Conservation (phyloP, 35 echinoderm and acorn worm genomes). For the Patiria miniata region DNA sequence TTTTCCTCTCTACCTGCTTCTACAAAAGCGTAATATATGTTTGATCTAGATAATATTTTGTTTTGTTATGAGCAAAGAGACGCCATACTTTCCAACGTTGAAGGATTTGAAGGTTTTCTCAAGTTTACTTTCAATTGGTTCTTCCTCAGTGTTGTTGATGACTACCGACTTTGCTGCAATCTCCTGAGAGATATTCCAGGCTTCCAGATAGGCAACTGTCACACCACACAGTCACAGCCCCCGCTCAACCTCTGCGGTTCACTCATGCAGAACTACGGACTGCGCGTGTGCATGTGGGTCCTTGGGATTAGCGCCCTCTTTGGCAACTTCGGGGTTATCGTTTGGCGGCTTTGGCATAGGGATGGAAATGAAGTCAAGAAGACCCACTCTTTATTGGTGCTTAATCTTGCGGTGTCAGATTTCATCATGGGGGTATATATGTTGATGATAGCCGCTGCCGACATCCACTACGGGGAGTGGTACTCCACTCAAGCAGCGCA, state of each 20-base stretch:
- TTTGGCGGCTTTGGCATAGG: conserved; percentile 23
- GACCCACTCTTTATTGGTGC: not conserved
- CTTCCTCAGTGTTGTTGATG: conserved; percentile 25
- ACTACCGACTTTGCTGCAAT: conserved; percentile 36
- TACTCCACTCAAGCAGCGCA: not conserved
- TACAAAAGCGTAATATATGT: not conserved
- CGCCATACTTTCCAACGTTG: not conserved
- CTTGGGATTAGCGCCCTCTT: conserved; percentile 64
- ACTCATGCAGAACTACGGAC: conserved; percentile 62
- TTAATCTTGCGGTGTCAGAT: conserved; percentile 21
- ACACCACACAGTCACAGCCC: not conserved
- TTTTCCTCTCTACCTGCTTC: not conserved
- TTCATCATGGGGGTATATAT: conserved; percentile 43
- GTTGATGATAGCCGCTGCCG: conserved; percentile 15
- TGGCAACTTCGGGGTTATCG: conserved; percentile 64
- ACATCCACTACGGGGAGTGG: not conserved
- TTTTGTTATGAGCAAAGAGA: not conserved
- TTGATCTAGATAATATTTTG: no score
- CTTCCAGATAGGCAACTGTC: not conserved
- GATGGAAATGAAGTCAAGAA: conserved; percentile 5
- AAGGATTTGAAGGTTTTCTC: not conserved
- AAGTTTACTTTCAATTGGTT: not conserved
- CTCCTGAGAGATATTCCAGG: not conserved
- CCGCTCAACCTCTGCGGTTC: conserved; percentile 49
- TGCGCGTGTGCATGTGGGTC: conserved; percentile 69